Percentiles rank a stretch among this genome's conserved stretches.
Conservation (phyloP, 2,888 invertebrate species). For the Rhagonycha fulva region DNA sequence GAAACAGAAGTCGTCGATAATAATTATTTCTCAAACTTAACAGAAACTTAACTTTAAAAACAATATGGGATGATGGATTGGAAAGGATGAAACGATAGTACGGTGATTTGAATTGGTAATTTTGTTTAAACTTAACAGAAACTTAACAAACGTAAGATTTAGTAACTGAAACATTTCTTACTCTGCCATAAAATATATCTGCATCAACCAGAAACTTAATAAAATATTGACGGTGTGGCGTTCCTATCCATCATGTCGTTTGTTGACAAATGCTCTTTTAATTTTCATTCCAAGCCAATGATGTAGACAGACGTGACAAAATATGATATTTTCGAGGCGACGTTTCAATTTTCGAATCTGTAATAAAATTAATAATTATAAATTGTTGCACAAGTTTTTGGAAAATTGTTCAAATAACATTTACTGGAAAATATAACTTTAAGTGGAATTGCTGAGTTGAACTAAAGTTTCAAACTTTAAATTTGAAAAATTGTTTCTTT, state of each 20-base stretch:
- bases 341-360: not conserved
- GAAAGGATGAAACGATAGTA: not conserved
- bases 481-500: not conserved
- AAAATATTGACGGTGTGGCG: not conserved
- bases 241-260: not conserved
- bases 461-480: not conserved
- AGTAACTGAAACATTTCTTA: not conserved
- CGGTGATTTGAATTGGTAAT: not conserved
- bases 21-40: not conserved
- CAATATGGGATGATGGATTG: not conserved
- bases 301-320: not conserved
- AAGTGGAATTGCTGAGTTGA: not conserved
- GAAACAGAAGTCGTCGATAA: not conserved
- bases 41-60: not conserved
- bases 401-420: not conserved
- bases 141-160: conserved; percentile 14
- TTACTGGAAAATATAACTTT: not conserved
- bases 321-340: not conserved
- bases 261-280: conserved; percentile 1
- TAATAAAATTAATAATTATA: not conserved
- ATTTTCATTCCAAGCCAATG: not conserved
- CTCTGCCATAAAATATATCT: not conserved
- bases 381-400: not conserved
- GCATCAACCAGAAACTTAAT: not conserved
- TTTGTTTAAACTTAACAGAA: conserved; percentile 21